Evolutionary conservation across 2,113 vertebrate genomes (phyloP), one percentile per base, ranked within the genome.

Genomic region (Sturnira hondurensis): DNA sequence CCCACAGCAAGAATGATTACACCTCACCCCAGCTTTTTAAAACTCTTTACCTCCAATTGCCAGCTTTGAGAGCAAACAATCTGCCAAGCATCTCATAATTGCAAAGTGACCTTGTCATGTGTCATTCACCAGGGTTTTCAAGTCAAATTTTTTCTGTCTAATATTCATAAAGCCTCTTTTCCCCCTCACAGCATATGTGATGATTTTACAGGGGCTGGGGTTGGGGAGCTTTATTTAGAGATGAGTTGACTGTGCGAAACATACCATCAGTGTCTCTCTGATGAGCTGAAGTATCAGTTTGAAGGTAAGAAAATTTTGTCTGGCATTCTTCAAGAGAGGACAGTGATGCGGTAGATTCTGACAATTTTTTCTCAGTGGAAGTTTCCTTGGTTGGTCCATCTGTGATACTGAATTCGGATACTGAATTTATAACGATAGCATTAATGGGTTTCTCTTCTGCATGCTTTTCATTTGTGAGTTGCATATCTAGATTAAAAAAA

Each of bases 311-410:
- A 96, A 98, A 98, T 87, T 98, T 97, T 19, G 95, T 97, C 95
- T 98, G 98, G 97, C 99, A 98, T 98, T 98, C 98, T 97, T 98
- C 98, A 96, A 98, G 98, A 95, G 98, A 98, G 95, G 98, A 97
- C 71, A 98, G 97, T 95, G 98, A 98, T 91, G 97, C 96, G 83
- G 98, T 98, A 0, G 91, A 97, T 83, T 97, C 97, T 93, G 98
- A 98, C 97, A 98, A 97, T 96, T 98, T 98, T 97, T 98, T 98
- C 96, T 98, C 98, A 47, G 95, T 98, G 97, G 98, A 98, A 97
- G 95, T 98, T 74, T 98, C 98, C 93, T 98, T 98, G 97, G 98
- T 98, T 97, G 98, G 98, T 86, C 98, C 7, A 74, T 98, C 98
- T 97, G 98, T 96, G 98, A 98, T 98, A 97, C 71, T 98, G 98